Conservation (phyloP, 2,113 vertebrate genomes). For the Lepidothrix coronata region DNA sequence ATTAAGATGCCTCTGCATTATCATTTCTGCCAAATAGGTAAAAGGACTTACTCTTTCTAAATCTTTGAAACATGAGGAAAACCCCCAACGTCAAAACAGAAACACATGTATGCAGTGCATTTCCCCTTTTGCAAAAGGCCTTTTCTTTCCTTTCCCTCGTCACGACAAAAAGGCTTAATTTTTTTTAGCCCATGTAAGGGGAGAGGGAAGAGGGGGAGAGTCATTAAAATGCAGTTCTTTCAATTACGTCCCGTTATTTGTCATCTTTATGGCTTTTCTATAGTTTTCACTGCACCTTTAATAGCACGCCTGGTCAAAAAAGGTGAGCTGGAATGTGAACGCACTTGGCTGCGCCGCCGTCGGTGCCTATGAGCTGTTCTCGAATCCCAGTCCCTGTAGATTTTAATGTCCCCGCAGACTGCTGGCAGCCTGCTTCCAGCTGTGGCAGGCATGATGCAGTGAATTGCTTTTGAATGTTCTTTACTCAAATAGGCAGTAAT, state of each 20-base stretch:
- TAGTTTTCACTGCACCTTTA: constrained; percentile 74
- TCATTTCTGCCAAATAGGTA: neutral
- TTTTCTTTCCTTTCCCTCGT: neutral
- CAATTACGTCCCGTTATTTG: constrained; percentile 64
- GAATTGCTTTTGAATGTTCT: constrained; percentile 98
- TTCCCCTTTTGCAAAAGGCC: neutral
- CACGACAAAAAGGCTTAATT: constrained; percentile 39
- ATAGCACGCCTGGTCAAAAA: constrained; percentile 73
- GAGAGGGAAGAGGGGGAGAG: neutral
- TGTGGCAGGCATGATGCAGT: constrained; percentile 93
- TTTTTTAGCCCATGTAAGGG: neutral
- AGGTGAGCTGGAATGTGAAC: constrained; percentile 77
- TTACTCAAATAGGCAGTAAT: constrained; percentile 99
- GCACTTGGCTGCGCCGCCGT: constrained; percentile 62
- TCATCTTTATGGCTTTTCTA: constrained; percentile 77
- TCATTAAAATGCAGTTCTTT: constrained; percentile 75
- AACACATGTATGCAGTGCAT: neutral
- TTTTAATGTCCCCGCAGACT: constrained; percentile 89
- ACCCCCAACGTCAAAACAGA: neutral
- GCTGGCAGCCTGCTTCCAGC: constrained; percentile 95
- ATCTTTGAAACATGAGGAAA: neutral
- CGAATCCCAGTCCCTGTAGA: constrained; percentile 80
- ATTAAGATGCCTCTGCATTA: neutral
- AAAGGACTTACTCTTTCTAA: neutral
- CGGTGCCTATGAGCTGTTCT: constrained; percentile 78